These are phyloP conservation scores for Drosophila ananassae DNA, from an alignment of 1,140 invertebrate species.

Conservation along the genomic window DNA sequence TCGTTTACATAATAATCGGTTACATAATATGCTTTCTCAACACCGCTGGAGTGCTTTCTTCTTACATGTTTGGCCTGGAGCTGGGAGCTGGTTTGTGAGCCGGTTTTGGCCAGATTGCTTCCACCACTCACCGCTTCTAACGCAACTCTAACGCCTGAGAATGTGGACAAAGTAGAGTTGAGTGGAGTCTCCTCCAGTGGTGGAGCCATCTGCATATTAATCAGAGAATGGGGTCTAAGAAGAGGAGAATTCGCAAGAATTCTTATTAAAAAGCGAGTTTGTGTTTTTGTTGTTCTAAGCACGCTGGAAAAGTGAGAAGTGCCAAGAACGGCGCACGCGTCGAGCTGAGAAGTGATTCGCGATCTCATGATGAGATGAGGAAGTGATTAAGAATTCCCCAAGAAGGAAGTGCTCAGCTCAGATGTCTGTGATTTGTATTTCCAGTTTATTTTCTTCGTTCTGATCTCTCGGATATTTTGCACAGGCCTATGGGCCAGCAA, in stretches of 20 bases:
- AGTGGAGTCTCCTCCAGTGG: constrained; percentile 20
- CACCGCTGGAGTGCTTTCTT: constrained; percentile 59
- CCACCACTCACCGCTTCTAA: constrained; percentile 48
- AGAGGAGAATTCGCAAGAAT: constrained; percentile 73
- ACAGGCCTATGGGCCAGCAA: constrained; percentile 33
- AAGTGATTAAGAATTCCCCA: constrained; percentile 49
- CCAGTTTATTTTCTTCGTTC: constrained; percentile 49
- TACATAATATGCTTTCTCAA: constrained; percentile 61
- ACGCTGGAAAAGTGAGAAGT: constrained; percentile 75
- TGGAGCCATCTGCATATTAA: constrained; percentile 53
- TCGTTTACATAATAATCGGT: constrained; percentile 50
- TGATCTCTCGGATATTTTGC: constrained; percentile 23
- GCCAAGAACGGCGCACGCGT: constrained; percentile 73
- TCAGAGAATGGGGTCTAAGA: constrained; percentile 32
- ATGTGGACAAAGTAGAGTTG: constrained; percentile 25
- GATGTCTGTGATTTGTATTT: constrained; percentile 56
- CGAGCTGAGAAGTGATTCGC: constrained; percentile 39
- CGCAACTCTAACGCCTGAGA: constrained; percentile 70
- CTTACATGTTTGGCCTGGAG: constrained; percentile 49
- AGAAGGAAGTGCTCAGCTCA: constrained; percentile 49
- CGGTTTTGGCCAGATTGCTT: constrained; percentile 56
- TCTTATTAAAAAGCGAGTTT: constrained; percentile 80
- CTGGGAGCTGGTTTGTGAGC: constrained; percentile 54
- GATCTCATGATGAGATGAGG: constrained; percentile 52
- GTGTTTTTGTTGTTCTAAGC: constrained; percentile 52